Percentiles rank a stretch among this genome's conserved stretches.
phyloP scores from a whole-genome alignment of 2,113 vertebrate genomes.

The Centrocercus urophasianus region DNA sequence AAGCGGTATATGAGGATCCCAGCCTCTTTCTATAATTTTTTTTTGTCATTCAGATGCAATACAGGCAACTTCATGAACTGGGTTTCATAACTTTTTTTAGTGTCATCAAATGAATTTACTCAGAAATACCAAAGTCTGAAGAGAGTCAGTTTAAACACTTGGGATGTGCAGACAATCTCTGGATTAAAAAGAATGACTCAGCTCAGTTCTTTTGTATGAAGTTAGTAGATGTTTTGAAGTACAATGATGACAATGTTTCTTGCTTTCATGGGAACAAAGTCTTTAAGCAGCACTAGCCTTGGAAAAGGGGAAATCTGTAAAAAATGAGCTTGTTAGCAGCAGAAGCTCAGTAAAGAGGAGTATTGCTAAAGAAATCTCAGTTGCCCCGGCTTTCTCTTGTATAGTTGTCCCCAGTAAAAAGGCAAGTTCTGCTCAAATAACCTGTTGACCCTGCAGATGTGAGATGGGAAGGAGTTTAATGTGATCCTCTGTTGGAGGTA shows the following conservation, averaged over 20 bases:
- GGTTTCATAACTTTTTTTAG: neutral
- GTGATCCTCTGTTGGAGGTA: fast-evolving
- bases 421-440: neutral
- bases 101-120: neutral
- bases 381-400: slow-evolving; percentile 8
- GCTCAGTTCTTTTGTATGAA: neutral
- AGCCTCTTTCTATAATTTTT: neutral
- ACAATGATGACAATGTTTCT: fast-evolving
- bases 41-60: neutral
- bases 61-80: neutral
- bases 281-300: neutral
- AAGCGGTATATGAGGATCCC: neutral
- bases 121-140: neutral
- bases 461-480: neutral
- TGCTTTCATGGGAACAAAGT: neutral
- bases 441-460: neutral
- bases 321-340: neutral
- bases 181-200: neutral
- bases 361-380: fast-evolving
- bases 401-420: neutral
- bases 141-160: neutral
- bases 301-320: neutral
- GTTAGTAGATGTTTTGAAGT: fast-evolving
- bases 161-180: neutral
- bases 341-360: fast-evolving